These are phyloP conservation scores for Apotomis capreana DNA, from an alignment of 2,888 invertebrate genomes.

Conservation along the genomic window DNA sequence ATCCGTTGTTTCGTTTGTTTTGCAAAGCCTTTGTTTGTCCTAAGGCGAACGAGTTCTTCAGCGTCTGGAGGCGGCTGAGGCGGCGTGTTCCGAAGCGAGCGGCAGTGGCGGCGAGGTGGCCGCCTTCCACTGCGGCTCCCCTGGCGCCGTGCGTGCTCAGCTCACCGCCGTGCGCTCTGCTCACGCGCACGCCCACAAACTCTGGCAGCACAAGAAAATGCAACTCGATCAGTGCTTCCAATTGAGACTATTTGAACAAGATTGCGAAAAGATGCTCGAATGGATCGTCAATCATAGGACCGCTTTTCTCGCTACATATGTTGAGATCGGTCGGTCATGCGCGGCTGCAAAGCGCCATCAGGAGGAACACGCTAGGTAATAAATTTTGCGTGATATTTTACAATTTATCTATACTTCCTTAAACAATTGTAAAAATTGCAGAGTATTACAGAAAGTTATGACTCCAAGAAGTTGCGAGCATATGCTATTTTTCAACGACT, in stretches of 20 bases:
- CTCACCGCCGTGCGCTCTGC: constrained; percentile 94
- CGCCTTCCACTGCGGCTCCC: constrained; percentile 88
- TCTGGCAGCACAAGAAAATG: constrained; percentile 97
- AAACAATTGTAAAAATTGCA: too few relatives aligned
- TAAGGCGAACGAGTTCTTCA: constrained; percentile 89
- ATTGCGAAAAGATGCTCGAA: constrained; percentile 99
- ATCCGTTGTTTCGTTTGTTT: not conserved
- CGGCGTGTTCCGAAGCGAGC: constrained; percentile 84
- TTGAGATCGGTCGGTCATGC: constrained; percentile 97
- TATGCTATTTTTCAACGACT: not conserved
- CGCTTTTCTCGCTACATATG: constrained; percentile 96
- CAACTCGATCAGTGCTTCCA: constrained; percentile 98
- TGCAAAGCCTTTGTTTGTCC: constrained; percentile 26
- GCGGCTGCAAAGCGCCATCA: constrained; percentile 95
- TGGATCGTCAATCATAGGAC: constrained; percentile 98
- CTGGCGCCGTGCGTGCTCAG: constrained; percentile 89
- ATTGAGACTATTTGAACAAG: constrained; percentile 96
- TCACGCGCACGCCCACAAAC: constrained; percentile 94
- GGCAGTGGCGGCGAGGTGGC: constrained; percentile 85
- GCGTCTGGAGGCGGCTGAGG: constrained; percentile 82
- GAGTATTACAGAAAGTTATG: too few relatives aligned
- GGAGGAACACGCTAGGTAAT: constrained; percentile 93
- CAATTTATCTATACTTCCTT: too few relatives aligned
- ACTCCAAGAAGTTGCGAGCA: too few relatives aligned
- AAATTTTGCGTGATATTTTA: not conserved